Conservation (phyloP, 2,113 vertebrate genomes). For the Percina caprodes region DNA sequence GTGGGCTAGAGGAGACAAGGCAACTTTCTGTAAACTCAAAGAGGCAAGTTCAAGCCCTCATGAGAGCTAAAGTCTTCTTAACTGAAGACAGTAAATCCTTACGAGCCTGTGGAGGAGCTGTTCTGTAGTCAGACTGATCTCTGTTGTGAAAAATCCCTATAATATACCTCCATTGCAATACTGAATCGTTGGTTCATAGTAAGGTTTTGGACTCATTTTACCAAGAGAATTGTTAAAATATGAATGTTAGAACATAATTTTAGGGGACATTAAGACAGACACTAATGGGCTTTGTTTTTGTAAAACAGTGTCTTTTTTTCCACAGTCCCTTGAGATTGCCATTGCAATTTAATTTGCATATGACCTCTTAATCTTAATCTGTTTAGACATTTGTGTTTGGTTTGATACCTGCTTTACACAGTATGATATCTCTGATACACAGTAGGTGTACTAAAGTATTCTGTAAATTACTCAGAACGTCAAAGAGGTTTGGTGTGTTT, state of each 20-base stretch:
- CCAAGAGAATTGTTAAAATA: not conserved
- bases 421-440: not conserved
- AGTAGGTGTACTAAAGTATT: not conserved
- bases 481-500: slow-evolving; percentile 8
- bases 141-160: not conserved
- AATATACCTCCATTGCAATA: not conserved
- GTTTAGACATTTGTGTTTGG: not conserved
- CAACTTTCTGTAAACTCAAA: not conserved
- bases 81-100: not conserved
- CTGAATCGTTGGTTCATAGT: not conserved
- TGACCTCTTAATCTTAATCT: slow-evolving; percentile 3
- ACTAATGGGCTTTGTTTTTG: not conserved
- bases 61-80: not conserved
- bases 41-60: not conserved
- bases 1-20: not conserved
- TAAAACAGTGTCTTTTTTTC: not conserved
- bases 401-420: not conserved
- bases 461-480: not conserved
- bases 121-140: not conserved
- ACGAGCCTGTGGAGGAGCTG: not conserved
- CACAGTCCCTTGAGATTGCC: not conserved
- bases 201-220: not conserved
- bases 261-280: too few relatives aligned
- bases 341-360: not conserved
- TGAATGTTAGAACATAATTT: not conserved